phyloP scores from a whole-genome alignment of 2,113 vertebrate species.

The Shinisaurus crocodilurus region DNA sequence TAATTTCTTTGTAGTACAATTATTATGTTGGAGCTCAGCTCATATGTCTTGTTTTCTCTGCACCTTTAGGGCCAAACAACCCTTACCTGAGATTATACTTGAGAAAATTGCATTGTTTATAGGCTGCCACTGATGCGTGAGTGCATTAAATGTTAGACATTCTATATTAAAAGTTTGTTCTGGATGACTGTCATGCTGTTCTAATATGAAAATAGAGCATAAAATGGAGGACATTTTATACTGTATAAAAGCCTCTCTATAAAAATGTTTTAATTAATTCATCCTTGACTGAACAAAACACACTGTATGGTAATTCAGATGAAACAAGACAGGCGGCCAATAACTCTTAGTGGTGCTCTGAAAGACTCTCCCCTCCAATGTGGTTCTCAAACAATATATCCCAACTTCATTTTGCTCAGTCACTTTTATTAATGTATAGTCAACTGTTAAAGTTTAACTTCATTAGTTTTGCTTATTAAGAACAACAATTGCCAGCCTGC shows the following conservation, averaged over 20 bases:
- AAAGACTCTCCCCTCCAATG: conserved; percentile 37
- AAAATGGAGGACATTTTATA: conserved; percentile 16
- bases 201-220: neutral
- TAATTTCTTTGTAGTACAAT: neutral
- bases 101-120: neutral
- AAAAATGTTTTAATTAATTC: conserved; percentile 33
- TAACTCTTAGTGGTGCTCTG: neutral
- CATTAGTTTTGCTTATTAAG: conserved; percentile 24
- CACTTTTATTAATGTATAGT: neutral
- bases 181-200: neutral
- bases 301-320: conserved; percentile 1
- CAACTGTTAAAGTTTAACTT: conserved; percentile 25
- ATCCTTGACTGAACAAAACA: conserved; percentile 1
- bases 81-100: neutral
- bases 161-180: conserved; percentile 29
- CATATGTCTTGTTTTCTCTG: neutral
- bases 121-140: neutral
- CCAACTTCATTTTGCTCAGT: conserved; percentile 23
- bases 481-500: conserved; percentile 3
- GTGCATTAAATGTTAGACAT: neutral
- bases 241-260: neutral
- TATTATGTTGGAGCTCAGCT: neutral
- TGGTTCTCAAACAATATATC: neutral
- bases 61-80: neutral
- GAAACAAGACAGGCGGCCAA: conserved; percentile 39